These are phyloP conservation scores for Lacanobia oleracea DNA, from an alignment of 2,888 invertebrate species.

Conservation along the genomic window DNA sequence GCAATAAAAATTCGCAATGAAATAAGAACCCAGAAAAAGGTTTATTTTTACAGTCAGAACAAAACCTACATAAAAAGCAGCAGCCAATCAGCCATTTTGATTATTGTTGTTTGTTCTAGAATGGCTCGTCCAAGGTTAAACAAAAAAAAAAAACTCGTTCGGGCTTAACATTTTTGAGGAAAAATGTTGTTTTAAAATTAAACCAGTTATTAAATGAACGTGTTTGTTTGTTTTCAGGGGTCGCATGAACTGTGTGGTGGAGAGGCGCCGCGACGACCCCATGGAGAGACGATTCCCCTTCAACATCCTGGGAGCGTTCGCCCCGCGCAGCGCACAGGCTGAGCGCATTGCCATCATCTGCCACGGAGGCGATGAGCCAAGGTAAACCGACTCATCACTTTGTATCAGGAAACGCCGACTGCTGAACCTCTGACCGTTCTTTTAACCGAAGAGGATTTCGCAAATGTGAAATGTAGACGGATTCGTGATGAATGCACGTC, in stretches of 20 bases:
- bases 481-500: neutral
- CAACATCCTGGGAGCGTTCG: conserved; percentile 87
- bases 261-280: conserved; percentile 96
- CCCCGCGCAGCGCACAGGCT: conserved; percentile 91
- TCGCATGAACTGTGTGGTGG: conserved; percentile 97
- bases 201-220: conserved; percentile 11
- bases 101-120: conserved; percentile 52
- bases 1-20: conserved; percentile 48
- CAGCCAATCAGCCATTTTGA: conserved; percentile 51
- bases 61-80: conserved; percentile 47
- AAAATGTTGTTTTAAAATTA: conserved; percentile 3
- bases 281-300: conserved; percentile 91
- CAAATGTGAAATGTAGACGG: neutral
- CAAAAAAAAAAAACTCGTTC: conserved; percentile 11
- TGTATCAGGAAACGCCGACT: neutral
- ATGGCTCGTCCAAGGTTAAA: conserved; percentile 23
- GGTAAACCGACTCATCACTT: conserved; percentile 67
- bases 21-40: conserved; percentile 36
- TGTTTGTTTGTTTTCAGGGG: conserved; percentile 87
- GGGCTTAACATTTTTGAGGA: neutral
- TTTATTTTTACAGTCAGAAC: conserved; percentile 42
- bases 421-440: neutral
- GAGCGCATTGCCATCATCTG: conserved; percentile 97
- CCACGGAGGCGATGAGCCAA: conserved; percentile 94
- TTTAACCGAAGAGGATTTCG: neutral